Evolutionary conservation across 2,797 vertebrate genomes (phyloP).

Genomic region (Rallus crepitans): DNA sequence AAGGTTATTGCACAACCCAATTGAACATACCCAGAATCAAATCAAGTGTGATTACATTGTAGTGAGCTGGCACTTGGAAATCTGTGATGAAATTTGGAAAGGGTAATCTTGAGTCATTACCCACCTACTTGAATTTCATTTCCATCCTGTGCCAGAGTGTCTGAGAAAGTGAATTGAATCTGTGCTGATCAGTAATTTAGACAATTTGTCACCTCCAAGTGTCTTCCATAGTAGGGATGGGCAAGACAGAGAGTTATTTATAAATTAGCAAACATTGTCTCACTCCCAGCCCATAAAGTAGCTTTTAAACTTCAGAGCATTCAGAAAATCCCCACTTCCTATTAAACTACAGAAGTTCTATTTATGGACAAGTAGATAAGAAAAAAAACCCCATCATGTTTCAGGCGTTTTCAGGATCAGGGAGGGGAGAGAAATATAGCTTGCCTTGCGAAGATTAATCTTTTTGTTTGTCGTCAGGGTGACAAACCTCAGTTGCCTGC

Average conservation of each 20-base stretch:
- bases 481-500: neutral
- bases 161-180: neutral
- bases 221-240: neutral
- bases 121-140: neutral
- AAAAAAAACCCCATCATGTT: neutral
- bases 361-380: neutral
- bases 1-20: neutral
- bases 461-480: neutral
- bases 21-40: neutral
- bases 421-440: neutral
- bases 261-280: neutral
- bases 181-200: neutral
- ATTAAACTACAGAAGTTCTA: neutral
- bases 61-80: neutral
- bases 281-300: neutral
- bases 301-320: neutral
- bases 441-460: neutral
- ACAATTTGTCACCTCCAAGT: neutral
- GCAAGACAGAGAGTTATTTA: neutral
- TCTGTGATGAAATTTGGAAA: neutral
- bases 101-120: neutral
- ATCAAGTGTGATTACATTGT: neutral
- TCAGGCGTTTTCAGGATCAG: neutral
- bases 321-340: fast-evolving
- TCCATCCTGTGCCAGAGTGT: neutral